A percentile compares a stretch with the other conserved stretches of the same genome.
phyloP scores from a whole-genome alignment of 2,113 vertebrate species.

The human region DNA sequence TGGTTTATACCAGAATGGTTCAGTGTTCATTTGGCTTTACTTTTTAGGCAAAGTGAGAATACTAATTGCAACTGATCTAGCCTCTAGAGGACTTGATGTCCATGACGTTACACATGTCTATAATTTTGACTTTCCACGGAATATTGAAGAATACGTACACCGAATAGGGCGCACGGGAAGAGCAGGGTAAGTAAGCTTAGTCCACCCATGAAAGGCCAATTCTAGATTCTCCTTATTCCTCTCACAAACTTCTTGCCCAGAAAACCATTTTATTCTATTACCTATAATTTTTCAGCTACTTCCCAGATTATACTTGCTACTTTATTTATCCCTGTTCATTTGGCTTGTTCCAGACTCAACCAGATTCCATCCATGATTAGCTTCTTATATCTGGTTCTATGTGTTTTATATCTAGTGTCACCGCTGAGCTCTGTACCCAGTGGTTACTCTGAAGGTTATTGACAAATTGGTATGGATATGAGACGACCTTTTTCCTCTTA shows the following conservation, averaged over 20 bases:
- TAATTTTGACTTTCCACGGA: constrained; percentile 97
- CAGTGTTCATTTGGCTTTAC: not conserved
- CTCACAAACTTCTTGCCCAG: not conserved
- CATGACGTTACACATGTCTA: constrained; percentile 95
- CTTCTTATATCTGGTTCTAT: not conserved
- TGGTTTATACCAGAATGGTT: not conserved
- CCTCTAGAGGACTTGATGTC: constrained; percentile 96
- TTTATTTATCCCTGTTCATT: not conserved
- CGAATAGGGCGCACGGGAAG: constrained; percentile 96
- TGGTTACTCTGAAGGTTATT: not conserved
- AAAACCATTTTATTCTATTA: not conserved
- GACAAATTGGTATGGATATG: not conserved
- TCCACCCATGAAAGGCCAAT: not conserved
- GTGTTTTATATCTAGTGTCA: not conserved
- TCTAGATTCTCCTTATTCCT: not conserved
- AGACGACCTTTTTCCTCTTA: not conserved
- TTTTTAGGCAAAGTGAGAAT: constrained; percentile 92
- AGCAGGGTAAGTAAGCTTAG: constrained; percentile 88
- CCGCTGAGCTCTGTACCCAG: not conserved
- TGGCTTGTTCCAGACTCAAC: not conserved
- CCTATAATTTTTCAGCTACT: not conserved
- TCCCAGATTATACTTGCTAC: not conserved
- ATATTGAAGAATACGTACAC: constrained; percentile 98
- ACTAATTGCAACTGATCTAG: constrained; percentile 95
- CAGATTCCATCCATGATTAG: not conserved